Conservation (phyloP, 2,113 vertebrate genomes). For the Pitta sordida region DNA sequence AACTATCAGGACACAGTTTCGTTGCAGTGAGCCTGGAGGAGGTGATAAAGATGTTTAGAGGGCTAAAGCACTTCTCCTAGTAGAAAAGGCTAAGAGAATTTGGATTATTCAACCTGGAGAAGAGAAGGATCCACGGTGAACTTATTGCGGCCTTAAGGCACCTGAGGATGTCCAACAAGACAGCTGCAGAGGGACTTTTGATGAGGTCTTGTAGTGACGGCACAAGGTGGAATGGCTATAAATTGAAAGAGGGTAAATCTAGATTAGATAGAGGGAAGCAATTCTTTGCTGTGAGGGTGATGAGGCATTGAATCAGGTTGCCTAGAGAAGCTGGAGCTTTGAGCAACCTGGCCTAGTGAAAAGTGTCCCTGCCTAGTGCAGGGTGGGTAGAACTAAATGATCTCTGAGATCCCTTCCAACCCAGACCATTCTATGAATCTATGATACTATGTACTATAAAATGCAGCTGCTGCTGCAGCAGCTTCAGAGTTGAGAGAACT, state of each 20-base stretch:
- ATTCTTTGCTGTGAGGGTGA: neutral
- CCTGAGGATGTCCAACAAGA: neutral
- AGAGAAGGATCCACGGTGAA: neutral
- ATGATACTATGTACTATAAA: neutral
- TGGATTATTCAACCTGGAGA: neutral
- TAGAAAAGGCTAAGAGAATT: neutral
- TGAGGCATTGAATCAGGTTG: neutral
- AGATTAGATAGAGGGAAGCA: neutral
- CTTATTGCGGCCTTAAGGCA: neutral
- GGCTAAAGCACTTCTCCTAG: neutral
- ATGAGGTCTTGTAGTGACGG: neutral
- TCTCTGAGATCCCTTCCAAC: neutral
- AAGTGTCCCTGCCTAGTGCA: neutral
- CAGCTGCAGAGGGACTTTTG: neutral
- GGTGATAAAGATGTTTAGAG: neutral
- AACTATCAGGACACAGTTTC: neutral
- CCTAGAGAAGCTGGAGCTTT: neutral
- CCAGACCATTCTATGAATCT: neutral
- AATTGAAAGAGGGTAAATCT: neutral
- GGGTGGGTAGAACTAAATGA: neutral
- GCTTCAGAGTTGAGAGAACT: neutral
- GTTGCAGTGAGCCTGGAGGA: fast-evolving
- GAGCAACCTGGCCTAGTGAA: neutral
- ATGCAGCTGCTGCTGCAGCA: neutral
- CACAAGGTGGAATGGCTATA: neutral